Conservation (phyloP, 2,113 vertebrate species). For the Nothoprocta perdicaria region DNA sequence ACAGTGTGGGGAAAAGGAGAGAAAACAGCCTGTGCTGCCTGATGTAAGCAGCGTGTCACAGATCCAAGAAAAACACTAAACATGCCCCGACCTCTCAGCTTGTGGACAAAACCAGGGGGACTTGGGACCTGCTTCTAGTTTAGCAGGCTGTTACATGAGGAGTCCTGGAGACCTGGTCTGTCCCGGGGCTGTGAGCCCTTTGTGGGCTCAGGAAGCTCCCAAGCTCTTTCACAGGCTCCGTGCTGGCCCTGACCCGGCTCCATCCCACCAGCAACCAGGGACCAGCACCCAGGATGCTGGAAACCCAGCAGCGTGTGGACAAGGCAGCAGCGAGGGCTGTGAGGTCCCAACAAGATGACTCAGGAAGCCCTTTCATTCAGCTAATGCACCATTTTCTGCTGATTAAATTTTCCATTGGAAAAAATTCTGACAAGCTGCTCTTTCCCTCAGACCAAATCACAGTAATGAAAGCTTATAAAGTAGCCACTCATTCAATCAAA, state of each 20-base stretch:
- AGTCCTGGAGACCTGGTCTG: neutral
- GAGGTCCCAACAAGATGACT: neutral
- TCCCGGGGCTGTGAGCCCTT: fast-evolving
- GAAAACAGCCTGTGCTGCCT: neutral
- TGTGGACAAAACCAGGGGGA: fast-evolving
- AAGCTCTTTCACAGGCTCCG: neutral
- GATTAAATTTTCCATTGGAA: constrained; percentile 40
- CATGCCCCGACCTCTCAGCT: neutral
- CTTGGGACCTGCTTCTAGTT: neutral
- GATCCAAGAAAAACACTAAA: neutral
- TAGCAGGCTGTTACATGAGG: neutral
- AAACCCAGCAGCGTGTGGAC: neutral
- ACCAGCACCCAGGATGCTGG: neutral
- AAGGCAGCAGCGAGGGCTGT: neutral
- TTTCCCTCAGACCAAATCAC: constrained; percentile 20
- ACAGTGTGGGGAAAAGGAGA: neutral
- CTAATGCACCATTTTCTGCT: neutral
- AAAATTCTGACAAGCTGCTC: neutral
- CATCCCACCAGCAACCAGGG: too few relatives aligned
- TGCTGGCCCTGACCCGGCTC: neutral
- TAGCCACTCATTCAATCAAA: constrained; percentile 52
- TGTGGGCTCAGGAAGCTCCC: neutral
- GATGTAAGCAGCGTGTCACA: neutral
- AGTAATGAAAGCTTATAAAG: constrained; percentile 52
- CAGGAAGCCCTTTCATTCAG: neutral